These are phyloP conservation scores for Distichodus sexfasciatus DNA, from an alignment of 2,797 vertebrate genomes.

Conservation along the genomic window DNA sequence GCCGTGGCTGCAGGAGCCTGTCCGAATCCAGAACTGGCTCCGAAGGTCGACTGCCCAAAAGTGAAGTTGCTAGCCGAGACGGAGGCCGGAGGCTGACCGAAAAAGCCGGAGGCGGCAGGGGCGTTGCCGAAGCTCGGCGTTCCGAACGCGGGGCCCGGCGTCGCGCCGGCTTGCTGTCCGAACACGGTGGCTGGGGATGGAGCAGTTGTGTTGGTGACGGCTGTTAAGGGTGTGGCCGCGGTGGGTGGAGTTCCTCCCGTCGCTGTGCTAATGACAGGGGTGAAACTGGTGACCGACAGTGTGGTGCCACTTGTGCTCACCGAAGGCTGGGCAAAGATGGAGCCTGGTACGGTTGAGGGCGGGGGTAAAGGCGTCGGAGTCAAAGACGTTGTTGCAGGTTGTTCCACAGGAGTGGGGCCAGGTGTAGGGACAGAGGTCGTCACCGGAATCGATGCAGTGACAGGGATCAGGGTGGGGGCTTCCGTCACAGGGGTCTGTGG, in stretches of 20 bases:
- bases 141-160: slow-evolving; percentile 61
- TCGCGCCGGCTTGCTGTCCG: slow-evolving; percentile 16
- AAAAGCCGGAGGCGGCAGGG: slow-evolving; percentile 60
- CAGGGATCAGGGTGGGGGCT: too few species aligned
- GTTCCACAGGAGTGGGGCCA: slow-evolving; percentile 10
- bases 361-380: slow-evolving; percentile 59
- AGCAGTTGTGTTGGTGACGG: not conserved
- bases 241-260: slow-evolving; percentile 49
- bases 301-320: slow-evolving; percentile 54
- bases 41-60: slow-evolving; percentile 71
- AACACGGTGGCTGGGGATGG: slow-evolving; percentile 30
- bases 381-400: not conserved
- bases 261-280: slow-evolving; percentile 58
- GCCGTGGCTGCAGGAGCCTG: slow-evolving; percentile 73
- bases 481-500: slow-evolving; percentile 17
- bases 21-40: slow-evolving; percentile 79
- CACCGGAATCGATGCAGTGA: slow-evolving; percentile 1
- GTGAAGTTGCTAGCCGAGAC: slow-evolving; percentile 63
- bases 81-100: slow-evolving; percentile 68
- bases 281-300: slow-evolving; percentile 37
- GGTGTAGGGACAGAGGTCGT: slow-evolving; percentile 8
- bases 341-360: slow-evolving; percentile 73
- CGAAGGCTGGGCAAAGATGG: slow-evolving; percentile 67
- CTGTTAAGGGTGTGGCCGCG: not conserved
- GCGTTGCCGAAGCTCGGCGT: slow-evolving; percentile 56